Evolutionary conservation across 2,113 vertebrate genomes (phyloP).

Genomic region (Phylloscopus trochiloides): DNA sequence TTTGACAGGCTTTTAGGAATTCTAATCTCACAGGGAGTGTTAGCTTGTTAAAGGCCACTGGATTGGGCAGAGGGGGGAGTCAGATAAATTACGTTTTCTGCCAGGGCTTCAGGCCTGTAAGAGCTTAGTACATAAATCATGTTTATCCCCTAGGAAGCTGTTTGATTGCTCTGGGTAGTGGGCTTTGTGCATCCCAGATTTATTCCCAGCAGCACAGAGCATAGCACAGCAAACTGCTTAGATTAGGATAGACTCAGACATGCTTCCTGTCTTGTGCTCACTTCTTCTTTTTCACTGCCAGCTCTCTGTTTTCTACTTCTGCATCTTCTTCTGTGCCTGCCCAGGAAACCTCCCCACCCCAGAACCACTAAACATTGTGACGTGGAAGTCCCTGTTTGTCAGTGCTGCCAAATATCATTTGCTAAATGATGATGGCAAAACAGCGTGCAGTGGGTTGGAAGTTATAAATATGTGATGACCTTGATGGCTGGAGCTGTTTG

Average conservation of each 20-base stretch:
- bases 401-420: neutral
- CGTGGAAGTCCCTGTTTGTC: neutral
- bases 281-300: neutral
- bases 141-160: neutral
- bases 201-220: neutral
- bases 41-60: neutral
- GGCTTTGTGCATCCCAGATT: neutral
- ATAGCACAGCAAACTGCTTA: neutral
- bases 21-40: neutral
- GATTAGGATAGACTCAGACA: neutral
- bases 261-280: neutral
- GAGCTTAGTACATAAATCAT: neutral
- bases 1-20: neutral
- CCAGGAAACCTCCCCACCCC: neutral
- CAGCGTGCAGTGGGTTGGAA: fast-evolving
- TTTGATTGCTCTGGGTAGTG: neutral
- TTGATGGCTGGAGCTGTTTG: neutral
- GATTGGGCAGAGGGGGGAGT: neutral
- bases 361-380: neutral
- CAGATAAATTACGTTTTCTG: neutral
- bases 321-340: neutral
- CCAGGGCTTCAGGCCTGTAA: neutral
- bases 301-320: neutral
- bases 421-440: neutral
- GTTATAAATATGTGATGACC: neutral